Evolutionary conservation across 1,140 invertebrate genomes (phyloP), one percentile per base, ranked within the genome.

Genomic region (Platorchestia sp.): DNA sequence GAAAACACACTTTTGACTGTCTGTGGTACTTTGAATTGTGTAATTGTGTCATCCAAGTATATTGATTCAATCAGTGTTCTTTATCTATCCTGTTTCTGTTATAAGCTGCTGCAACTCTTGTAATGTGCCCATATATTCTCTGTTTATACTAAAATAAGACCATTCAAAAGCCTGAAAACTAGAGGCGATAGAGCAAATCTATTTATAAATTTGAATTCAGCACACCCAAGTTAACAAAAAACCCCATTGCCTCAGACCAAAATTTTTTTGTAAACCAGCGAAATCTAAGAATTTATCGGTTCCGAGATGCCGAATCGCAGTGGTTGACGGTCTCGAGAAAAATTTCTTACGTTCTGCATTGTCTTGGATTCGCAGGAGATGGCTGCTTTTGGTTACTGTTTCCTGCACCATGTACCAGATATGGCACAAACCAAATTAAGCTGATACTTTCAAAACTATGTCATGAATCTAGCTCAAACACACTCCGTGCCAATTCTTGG

Each of bases 211-310:
- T 90, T 90, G 22, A 90, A 90, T 90, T 90, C 87, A 90, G 27
- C 87, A 42, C 87, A 90, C 44, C 41, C 10, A 90, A 43, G 42
- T 90, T 90, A 90, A 41, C 42, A 90, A 90, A 90, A 27, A 90
- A 14, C 19, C 3, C 87, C n/a, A n/a, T n/a, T n/a, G n/a, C n/a
- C n/a, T n/a, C n/a, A n/a, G n/a, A n/a, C n/a, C 7, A 90, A 90
- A 43, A 10, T 87, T 90, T 42, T 90, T 90, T 90, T 90, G 87
- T 22, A 90, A 90, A 90, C 87, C 87, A 90, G 41, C 42, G 87
- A 90, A 14, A 87, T 87, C n/a, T n/a, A n/a, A n/a, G n/a, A n/a
- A n/a, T n/a, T n/a, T n/a, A n/a, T n/a, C n/a, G n/a, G n/a, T n/a
- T n/a, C n/a, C n/a, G n/a, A n/a, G n/a, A n/a, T n/a, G n/a, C n/a